A percentile compares a stretch with the other conserved stretches of the same genome.
Conservation (phyloP, 2,888 invertebrate genomes). For the Erannis defoliaria region DNA sequence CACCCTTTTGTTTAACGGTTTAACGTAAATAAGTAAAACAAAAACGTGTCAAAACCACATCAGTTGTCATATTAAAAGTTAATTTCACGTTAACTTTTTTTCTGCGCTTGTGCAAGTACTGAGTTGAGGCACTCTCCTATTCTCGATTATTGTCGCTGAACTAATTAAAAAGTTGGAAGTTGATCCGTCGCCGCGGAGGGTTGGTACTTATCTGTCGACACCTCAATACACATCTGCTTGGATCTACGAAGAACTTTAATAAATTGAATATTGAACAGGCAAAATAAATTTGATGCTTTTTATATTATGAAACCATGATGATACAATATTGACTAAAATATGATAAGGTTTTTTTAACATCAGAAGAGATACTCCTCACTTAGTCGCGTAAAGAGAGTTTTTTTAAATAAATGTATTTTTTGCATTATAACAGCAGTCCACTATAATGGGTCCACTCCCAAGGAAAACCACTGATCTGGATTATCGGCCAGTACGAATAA, state of each 20-base stretch:
- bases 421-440: too few species aligned
- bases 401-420: too few species aligned
- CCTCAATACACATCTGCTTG: slow-evolving; percentile 50
- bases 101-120: slow-evolving; percentile 51
- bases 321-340: neutral
- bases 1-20: too few species aligned
- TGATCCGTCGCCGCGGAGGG: slow-evolving; percentile 61
- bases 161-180: slow-evolving; percentile 80
- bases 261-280: slow-evolving; percentile 13
- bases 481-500: neutral
- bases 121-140: slow-evolving; percentile 62
- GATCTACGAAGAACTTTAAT: slow-evolving; percentile 29
- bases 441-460: neutral
- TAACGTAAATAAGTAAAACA: too few species aligned
- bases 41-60: too few species aligned
- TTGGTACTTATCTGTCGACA: slow-evolving; percentile 51
- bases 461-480: neutral
- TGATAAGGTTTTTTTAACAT: neutral
- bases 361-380: too few species aligned
- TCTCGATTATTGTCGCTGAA: slow-evolving; percentile 75
- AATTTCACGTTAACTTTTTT: slow-evolving; percentile 24
- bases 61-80: too few species aligned
- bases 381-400: too few species aligned
- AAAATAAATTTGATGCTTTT: neutral
- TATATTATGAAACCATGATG: neutral